Percentiles rank a stretch among this genome's conserved stretches.
These are phyloP conservation scores for Acrocera orbiculus DNA, from an alignment of 2,888 invertebrate species.

Conservation along the genomic window DNA sequence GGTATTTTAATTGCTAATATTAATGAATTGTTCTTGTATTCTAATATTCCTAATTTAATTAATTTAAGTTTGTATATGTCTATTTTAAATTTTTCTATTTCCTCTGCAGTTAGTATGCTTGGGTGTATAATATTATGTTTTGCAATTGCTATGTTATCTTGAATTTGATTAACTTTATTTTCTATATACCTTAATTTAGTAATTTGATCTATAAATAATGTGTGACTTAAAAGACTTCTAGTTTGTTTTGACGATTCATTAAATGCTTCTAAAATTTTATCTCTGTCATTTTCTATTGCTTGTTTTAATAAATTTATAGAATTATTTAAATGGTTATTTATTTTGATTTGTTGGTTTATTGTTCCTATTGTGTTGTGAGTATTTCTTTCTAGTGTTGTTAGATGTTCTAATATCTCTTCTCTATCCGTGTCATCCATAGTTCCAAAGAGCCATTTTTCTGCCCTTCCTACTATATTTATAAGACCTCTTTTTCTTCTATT, in stretches of 20 bases:
- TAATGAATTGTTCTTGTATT: constrained; percentile 4
- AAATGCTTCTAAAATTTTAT: constrained; percentile 6
- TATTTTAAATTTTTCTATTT: too few relatives aligned
- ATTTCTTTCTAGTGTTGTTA: constrained; percentile 8
- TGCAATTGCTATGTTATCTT: constrained; percentile 8
- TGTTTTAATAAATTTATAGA: constrained; percentile 8
- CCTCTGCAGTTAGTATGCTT: too few relatives aligned
- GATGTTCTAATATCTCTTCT: constrained; percentile 8
- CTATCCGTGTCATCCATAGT: constrained; percentile 9
- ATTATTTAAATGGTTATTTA: constrained; percentile 10
- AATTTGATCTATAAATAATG: constrained; percentile 6
- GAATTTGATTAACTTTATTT: constrained; percentile 11
- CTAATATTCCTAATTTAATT: constrained; percentile 2
- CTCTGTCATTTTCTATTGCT: constrained; percentile 9
- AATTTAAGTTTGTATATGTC: too few relatives aligned
- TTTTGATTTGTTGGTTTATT: constrained; percentile 9
- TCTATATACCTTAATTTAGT: constrained; percentile 8
- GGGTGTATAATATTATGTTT: constrained; percentile 9
- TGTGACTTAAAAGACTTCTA: constrained; percentile 2
- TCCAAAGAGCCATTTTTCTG: constrained; percentile 8
- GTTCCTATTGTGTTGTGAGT: constrained; percentile 9
- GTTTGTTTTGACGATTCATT: constrained; percentile 3
- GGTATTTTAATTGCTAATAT: constrained; percentile 6
- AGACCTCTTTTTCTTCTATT: constrained; percentile 9
- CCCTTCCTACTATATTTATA: constrained; percentile 9